Evolutionary conservation across 2,888 invertebrate genomes (phyloP).

Genomic region (Netelia virgata): DNA sequence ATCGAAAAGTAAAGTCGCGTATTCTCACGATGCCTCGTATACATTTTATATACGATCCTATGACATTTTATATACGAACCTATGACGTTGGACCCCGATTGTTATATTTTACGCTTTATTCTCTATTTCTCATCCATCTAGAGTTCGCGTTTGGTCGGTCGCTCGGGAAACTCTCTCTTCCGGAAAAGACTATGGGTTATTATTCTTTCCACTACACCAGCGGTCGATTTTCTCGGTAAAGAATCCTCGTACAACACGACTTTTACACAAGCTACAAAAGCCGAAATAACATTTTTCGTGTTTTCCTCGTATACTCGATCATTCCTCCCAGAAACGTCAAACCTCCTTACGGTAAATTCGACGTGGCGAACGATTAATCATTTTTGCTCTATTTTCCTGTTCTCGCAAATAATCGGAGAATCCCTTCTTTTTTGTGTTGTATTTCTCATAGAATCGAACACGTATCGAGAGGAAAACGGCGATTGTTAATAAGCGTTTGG

Average conservation of each 20-base stretch:
- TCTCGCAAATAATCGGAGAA: not conserved
- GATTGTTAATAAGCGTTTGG: constrained; percentile 37
- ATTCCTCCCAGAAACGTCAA: constrained; percentile 5
- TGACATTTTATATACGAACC: not conserved
- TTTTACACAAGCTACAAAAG: not conserved
- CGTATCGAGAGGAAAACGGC: constrained; percentile 20
- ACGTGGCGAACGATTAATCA: constrained; percentile 7
- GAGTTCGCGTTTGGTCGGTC: not conserved
- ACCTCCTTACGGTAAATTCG: constrained; percentile 19
- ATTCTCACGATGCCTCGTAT: not conserved
- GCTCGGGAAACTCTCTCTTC: constrained; percentile 10
- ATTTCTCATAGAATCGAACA: constrained; percentile 18
- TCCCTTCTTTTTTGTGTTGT: not conserved
- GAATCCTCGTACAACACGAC: not conserved
- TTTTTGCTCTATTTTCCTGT: not conserved
- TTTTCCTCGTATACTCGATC: constrained; percentile 2
- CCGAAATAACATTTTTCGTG: not conserved
- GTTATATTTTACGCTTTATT: not conserved
- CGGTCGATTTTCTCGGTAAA: constrained; percentile 25
- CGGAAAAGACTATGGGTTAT: constrained; percentile 38
- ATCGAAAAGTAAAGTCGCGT: constrained; percentile 53
- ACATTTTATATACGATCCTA: not conserved
- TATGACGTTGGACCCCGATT: constrained; percentile 3
- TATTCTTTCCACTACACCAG: not conserved
- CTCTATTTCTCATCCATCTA: not conserved